Base-by-base conservation (phyloP, 2,888 invertebrate species). In the Brachyptera risi region DNA sequence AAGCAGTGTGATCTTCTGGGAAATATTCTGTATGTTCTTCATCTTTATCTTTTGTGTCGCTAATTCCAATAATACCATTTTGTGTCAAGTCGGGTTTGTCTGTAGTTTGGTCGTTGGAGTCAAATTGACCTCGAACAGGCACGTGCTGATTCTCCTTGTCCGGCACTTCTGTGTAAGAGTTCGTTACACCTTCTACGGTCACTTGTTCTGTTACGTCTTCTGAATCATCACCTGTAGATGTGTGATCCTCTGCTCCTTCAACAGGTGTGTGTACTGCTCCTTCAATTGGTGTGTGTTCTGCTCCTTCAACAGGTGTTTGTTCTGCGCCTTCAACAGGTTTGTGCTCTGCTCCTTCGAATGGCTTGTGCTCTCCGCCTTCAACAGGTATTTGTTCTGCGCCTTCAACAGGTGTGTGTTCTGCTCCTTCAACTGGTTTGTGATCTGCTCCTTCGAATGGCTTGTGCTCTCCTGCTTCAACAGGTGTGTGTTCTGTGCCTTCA, bases 271-370 rank as follows among this genome's bases (percentile, higher is more conserved):
- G 61, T 27, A 65, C 54, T 1, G 24, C 58, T 1, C 56, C 40
- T 62, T 49, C 15, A 60, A 31, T 21, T 54, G 47, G 47, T 54
- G 49, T 49, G 50, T 26, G 17, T 26, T 47, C 31, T 4, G 58
- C 50, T 44, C 59, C 38, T 63, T 65, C 65, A 3, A 59, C 65
- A 2, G 65, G 51, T 23, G 64, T 59, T 19, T 63, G 61, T 27
- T 37, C 50, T 38, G 54, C 63, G 11, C 40, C 19, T 9, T 31
- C 60, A 42, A 62, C 62, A 37, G 61, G 24, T 19, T 49, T 59
- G 27, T 64, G 60, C 4, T 59, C 21, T 37, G 63, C 58, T 54
- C 38, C 40, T 15, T 56, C 31, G 27, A n/a, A n/a, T n/a, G n/a
- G n/a, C n/a, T n/a, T n/a, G n/a, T n/a, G n/a, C n/a, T n/a, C n/a